Conservation (phyloP, 2,113 vertebrate species). For the Leptobrachium ailaonicum region DNA sequence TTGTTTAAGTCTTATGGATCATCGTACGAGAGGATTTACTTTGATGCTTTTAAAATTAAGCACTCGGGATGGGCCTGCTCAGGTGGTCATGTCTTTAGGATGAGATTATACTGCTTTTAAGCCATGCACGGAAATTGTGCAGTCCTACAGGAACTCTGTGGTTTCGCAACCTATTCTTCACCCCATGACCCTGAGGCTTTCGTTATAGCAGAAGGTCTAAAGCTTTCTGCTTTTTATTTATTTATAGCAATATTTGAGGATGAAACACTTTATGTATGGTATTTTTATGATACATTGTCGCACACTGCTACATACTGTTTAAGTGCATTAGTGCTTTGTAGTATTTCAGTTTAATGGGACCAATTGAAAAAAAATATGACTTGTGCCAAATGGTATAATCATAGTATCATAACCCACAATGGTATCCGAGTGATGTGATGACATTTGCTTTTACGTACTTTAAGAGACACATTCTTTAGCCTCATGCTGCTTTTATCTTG, state of each 20-base stretch:
- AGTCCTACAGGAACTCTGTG: background rate
- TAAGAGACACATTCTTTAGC: constrained; percentile 10
- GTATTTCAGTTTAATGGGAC: constrained; percentile 21
- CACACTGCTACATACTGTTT: background rate
- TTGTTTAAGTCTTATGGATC: constrained; percentile 23
- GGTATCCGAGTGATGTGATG: constrained; percentile 6
- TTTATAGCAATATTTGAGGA: background rate
- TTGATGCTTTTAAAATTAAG: constrained; percentile 8
- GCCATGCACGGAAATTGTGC: background rate
- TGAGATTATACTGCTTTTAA: constrained; percentile 16
- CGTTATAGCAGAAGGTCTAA: constrained; percentile 18
- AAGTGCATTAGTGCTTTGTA: constrained; percentile 10
- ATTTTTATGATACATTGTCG: background rate
- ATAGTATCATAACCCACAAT: constrained; percentile 4
- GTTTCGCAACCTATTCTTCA: constrained; percentile 21
- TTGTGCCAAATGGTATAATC: background rate
- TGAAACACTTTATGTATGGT: background rate
- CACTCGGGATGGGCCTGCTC: constrained; percentile 1
- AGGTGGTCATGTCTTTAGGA: constrained; percentile 28
- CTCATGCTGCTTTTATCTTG: background rate
- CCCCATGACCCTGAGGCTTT: constrained; percentile 9
- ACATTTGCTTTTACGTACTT: constrained; percentile 12
- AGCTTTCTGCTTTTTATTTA: constrained; percentile 10
- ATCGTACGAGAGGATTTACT: constrained; percentile 7
- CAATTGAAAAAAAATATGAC: constrained; percentile 2